Percentiles rank a stretch among this genome's conserved stretches.
These are phyloP conservation scores for Hybos culiciformis DNA, from an alignment of 2,888 invertebrate genomes.

Conservation along the genomic window DNA sequence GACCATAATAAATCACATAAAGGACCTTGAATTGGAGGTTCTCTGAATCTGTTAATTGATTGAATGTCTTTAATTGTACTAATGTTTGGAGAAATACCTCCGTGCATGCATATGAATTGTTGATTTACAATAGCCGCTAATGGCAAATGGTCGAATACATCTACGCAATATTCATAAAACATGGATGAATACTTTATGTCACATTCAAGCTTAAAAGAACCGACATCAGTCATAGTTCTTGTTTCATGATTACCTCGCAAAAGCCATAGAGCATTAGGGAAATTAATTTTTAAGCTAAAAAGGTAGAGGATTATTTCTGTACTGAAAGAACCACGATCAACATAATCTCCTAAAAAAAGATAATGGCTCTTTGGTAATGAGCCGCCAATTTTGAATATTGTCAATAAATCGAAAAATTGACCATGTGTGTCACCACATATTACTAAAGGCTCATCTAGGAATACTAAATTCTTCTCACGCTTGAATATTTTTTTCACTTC, in stretches of 20 bases:
- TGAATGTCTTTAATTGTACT: constrained; percentile 39
- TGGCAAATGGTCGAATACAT: constrained; percentile 98
- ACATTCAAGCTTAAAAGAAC: constrained; percentile 99
- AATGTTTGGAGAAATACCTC: constrained; percentile 96
- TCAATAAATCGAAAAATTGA: constrained; percentile 99
- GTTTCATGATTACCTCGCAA: constrained; percentile 99
- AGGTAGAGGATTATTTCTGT: constrained; percentile 64
- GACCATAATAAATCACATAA: constrained; percentile 99
- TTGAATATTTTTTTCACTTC: no score
- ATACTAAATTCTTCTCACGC: no score
- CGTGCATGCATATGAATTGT: constrained; percentile 99
- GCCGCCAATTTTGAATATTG: constrained; percentile 98
- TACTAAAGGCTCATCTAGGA: no score
- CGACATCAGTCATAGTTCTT: constrained; percentile 99
- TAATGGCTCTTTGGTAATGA: constrained; percentile 97
- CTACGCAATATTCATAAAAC: constrained; percentile 99
- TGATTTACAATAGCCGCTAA: constrained; percentile 99
- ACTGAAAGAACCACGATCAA: constrained; percentile 89
- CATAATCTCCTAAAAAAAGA: constrained; percentile 98
- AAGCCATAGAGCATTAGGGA: constrained; percentile 95
- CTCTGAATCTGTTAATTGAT: constrained; percentile 97
- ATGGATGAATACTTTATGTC: constrained; percentile 99
- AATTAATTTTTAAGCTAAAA: constrained; percentile 98
- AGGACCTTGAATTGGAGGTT: constrained; percentile 96
- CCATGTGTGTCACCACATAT: constrained; percentile 99